Evolutionary conservation across 23 tunicate genomes (phyloP), one percentile per base, ranked within the genome.

Genomic region (Trididemnum miniatum): DNA sequence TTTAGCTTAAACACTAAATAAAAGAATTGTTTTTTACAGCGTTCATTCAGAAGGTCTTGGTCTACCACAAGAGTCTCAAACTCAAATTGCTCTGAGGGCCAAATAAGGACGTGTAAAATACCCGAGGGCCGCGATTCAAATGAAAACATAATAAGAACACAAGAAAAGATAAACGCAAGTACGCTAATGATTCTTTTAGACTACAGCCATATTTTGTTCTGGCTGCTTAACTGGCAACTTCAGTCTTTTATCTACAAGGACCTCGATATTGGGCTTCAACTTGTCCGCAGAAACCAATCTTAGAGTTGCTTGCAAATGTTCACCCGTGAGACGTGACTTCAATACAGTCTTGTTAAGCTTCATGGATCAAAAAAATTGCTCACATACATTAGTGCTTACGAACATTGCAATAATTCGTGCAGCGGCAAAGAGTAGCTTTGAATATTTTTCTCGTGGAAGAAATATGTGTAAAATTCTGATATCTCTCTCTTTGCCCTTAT

Each of bases 341-440:
- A 71, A 20, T 51, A 40, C 52, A 82, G 86, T 27, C 65, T 82
- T 82, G 79, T 82, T 82, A 44, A 71, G 29, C 37, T 82, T 82
- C 86, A 82, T 71, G 40, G 80, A 71, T 26, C 66, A 71, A 51
- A 82, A 82, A 51, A 82, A 82, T 1, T 82, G 88, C 59, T 84
- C 82, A 77, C 88, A 84, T 84, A 84, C 88, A 77, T 84, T 76
- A 51, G 83, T 84, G 82, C 88, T 84, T 60, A 82, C 88, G 57
- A 77, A 84, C 88, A 84, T 84, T 84, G 88, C 83, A 76, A 84
- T 76, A 84, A 84, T 77, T 74, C 59, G 59, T 76, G 82, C 82
- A 76, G 83, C 72, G 57, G 54, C 72, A 59, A 83, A 51, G 59
- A 76, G 74, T 76, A 84, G 77, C 73, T 59, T 84, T 57, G 82